phyloP scores from a whole-genome alignment of 2,113 vertebrate species.

The Platysternon megacephalum region DNA sequence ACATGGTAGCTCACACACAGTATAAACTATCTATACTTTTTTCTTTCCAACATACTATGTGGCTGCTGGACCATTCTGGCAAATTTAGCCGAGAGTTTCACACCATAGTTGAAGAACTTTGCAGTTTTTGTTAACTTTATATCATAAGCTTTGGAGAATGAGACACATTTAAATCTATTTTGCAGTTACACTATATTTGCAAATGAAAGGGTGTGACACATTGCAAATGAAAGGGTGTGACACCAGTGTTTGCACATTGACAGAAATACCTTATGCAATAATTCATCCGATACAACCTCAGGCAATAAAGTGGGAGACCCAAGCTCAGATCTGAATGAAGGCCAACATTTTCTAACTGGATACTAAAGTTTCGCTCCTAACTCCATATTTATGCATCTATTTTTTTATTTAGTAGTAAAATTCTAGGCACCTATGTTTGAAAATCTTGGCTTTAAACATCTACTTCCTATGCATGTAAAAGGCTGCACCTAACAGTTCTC shows the following conservation, averaged over 20 bases:
- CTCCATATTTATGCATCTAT: rapidly evolving
- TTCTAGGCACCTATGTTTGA: neutral
- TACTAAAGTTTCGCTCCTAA: neutral
- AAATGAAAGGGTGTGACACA: neutral
- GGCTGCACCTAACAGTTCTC: neutral
- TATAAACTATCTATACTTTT: neutral
- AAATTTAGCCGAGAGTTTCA: neutral
- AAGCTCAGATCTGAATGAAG: neutral
- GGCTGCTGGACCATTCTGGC: neutral
- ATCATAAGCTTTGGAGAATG: neutral
- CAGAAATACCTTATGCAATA: neutral
- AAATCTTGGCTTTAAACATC: neutral
- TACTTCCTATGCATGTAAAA: neutral
- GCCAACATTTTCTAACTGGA: neutral
- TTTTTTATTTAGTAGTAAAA: neutral
- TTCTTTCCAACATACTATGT: neutral
- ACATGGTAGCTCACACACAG: neutral
- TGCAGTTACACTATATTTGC: neutral
- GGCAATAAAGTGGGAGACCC: neutral
- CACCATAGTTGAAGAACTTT: neutral
- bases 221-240: neutral
- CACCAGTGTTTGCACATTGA: neutral
- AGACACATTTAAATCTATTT: neutral
- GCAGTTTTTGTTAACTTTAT: neutral
- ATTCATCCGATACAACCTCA: neutral